These are phyloP conservation scores for Oreochromis mossambicus DNA, from an alignment of 2,797 vertebrate species.

Conservation along the genomic window DNA sequence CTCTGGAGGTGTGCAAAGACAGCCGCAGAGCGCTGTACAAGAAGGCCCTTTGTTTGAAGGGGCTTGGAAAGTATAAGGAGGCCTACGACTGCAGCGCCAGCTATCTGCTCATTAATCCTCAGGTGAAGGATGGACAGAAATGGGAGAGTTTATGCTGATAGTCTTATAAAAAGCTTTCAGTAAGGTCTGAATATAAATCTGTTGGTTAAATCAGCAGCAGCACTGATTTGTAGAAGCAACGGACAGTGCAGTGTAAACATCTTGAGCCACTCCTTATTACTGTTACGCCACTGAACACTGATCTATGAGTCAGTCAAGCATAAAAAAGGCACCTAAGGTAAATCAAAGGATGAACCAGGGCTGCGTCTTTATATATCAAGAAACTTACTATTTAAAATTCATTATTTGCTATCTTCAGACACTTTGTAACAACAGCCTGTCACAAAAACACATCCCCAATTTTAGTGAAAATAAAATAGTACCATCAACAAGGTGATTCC, in stretches of 20 bases:
- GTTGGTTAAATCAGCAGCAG: neutral
- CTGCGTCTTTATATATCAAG: neutral
- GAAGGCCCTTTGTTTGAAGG: conserved; percentile 88
- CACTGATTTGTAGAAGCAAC: neutral
- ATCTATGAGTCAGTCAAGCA: neutral
- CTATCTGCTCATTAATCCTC: conserved; percentile 81
- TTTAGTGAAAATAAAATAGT: neutral
- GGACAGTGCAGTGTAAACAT: neutral
- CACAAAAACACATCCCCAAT: neutral
- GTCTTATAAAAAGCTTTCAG: neutral
- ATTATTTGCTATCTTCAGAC: too few species aligned
- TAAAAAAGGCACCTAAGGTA: neutral
- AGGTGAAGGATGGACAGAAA: conserved; percentile 69
- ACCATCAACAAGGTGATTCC: neutral
- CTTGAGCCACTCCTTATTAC: neutral
- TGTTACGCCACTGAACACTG: neutral
- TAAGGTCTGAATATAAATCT: neutral
- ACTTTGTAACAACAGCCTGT: neutral
- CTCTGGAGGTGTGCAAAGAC: conserved; percentile 63
- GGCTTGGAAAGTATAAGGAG: conserved; percentile 84
- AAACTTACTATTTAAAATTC: too few species aligned
- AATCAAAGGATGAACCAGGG: neutral
- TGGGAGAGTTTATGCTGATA: neutral
- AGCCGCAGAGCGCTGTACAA: conserved; percentile 85
- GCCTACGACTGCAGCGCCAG: conserved; percentile 88